Conservation (phyloP, 2,113 vertebrate species). For the Lethenteron reissneri region DNA sequence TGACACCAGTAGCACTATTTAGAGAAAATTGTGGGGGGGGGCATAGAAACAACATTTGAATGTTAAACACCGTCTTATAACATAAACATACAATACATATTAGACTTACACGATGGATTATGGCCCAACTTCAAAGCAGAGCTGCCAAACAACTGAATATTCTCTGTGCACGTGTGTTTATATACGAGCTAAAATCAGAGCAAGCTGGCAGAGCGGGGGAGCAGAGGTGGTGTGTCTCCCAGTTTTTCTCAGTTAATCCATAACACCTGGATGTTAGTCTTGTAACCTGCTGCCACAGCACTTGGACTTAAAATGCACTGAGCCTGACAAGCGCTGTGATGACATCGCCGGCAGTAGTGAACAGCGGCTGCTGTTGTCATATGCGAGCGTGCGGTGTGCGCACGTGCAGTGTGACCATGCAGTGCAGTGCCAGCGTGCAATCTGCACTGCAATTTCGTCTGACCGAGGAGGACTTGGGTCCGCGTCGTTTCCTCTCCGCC, state of each 20-base stretch:
- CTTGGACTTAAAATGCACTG: background rate
- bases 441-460: slow-evolving; percentile 12
- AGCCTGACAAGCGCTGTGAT: background rate
- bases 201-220: slow-evolving; percentile 12
- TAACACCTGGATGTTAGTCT: background rate
- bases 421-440: slow-evolving; percentile 5
- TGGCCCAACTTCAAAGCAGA: too few species aligned
- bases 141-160: too few species aligned
- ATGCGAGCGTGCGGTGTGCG: background rate
- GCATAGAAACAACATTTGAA: too few species aligned
- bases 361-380: background rate
- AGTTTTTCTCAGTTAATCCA: too few species aligned
- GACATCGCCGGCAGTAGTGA: background rate
- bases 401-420: background rate
- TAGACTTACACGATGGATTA: too few species aligned
- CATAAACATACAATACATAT: too few species aligned
- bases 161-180: slow-evolving; percentile 7
- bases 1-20: too few species aligned
- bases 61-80: too few species aligned
- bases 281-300: background rate
- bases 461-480: slow-evolving; percentile 42
- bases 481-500: slow-evolving; percentile 59
- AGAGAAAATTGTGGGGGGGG: too few species aligned
- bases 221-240: slow-evolving; percentile 15
- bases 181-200: slow-evolving; percentile 16